Base-by-base conservation (phyloP, 1,140 invertebrate species). In the Eubasilissa regina region DNA sequence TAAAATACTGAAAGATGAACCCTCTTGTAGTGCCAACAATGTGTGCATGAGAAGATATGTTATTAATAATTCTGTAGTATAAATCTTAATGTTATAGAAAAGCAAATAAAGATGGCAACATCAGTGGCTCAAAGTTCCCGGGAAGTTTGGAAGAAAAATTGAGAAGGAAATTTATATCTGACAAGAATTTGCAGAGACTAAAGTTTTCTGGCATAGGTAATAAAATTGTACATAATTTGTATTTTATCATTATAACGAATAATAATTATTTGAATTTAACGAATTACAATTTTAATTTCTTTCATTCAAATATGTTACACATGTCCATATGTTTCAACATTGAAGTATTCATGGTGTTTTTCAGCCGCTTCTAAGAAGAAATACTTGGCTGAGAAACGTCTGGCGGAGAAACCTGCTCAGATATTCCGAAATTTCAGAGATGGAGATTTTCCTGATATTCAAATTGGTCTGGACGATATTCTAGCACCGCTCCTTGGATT, bases 181-280 rank as follows among this genome's bases (percentile, higher is more conserved):
- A 80, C 58, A 83, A 83, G 75, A 78, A 80, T 75, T 17, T 45
- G 35, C 48, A 77, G 17, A 72, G 44, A 21, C 64, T 80, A 6
- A 83, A 83, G 75, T 82, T 68, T 56, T 82, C 81, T 35, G 81
- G 75, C 70, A 79, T 82, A 17, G 74, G 81, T 82, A 19, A 79
- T 12, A n/a, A 43, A 51, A 51, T 1, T 51, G n/a, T n/a, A n/a
- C n/a, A 13, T 51, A 13, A 51, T 51, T 51, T 1, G 1, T 53
- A 17, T 47, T 74, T 35, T 58, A 55, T 25, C 21, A 75, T 8
- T 35, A 6, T 35, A n/a, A 35, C 6, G 25, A 35, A 35, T 35
- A 1, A 35, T 35, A 6, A 6, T 3, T 35, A 35, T 35, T 35
- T 6, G 25, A 6, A 35, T 35, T 35, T 35, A 13, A 1, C 48